These are phyloP conservation scores for Scrobipalpa atriplicella DNA, from an alignment of 2,888 invertebrate species.

Conservation along the genomic window DNA sequence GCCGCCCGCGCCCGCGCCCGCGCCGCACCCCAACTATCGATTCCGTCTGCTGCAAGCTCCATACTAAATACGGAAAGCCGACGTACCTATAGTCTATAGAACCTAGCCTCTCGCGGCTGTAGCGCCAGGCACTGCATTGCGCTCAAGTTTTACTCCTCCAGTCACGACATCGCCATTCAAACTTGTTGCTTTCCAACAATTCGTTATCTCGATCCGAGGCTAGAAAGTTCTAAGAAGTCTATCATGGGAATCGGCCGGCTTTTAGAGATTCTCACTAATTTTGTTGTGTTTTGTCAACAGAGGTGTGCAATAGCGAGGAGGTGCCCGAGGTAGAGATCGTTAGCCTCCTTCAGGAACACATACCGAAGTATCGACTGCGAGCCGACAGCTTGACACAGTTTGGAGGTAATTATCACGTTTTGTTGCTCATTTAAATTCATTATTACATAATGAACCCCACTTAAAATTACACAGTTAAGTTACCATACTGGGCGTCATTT, in stretches of 20 bases:
- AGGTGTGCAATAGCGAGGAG: constrained; percentile 95
- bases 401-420: constrained; percentile 84
- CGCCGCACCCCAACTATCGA: constrained; percentile 60
- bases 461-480: neutral
- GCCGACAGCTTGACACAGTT: constrained; percentile 97
- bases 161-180: constrained; percentile 60
- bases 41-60: constrained; percentile 74
- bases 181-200: constrained; percentile 59
- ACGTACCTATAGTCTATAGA: constrained; percentile 42
- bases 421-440: constrained; percentile 6
- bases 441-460: neutral
- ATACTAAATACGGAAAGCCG: constrained; percentile 66
- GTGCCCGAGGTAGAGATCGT: constrained; percentile 98
- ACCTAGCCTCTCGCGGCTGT: constrained; percentile 41
- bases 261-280: constrained; percentile 25
- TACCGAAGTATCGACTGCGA: constrained; percentile 96
- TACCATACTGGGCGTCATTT: constrained; percentile 9
- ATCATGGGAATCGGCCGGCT: constrained; percentile 30
- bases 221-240: constrained; percentile 42
- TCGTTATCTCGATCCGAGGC: constrained; percentile 48
- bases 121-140: constrained; percentile 53
- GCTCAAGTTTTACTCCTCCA: constrained; percentile 56
- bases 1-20: constrained; percentile 42
- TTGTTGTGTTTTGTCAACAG: constrained; percentile 79
- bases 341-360: constrained; percentile 96